These are phyloP conservation scores for Heterodera schachtii DNA, from an alignment of 1,140 invertebrate genomes.

Conservation along the genomic window DNA sequence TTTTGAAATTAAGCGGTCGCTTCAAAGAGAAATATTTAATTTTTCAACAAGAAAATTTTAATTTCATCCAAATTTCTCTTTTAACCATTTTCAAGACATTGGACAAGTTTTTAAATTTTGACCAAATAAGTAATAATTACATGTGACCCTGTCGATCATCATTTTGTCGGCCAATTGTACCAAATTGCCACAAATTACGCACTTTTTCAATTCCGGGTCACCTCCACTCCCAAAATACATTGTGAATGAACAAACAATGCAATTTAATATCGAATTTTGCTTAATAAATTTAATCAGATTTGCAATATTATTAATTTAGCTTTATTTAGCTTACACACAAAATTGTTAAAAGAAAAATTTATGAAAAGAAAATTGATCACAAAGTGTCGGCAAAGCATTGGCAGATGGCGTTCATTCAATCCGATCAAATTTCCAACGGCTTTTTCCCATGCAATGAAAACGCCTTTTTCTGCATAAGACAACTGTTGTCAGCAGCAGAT, in stretches of 20 bases:
- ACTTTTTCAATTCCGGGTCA: constrained; percentile 27
- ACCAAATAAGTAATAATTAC: background rate
- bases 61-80: no score
- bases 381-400: background rate
- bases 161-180: constrained; percentile 29
- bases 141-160: constrained; percentile 27
- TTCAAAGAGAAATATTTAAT: no score
- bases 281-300: no score
- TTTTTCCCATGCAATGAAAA: background rate
- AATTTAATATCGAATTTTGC: background rate
- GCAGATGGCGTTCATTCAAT: background rate
- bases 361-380: background rate
- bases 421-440: background rate
- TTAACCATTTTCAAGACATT: no score
- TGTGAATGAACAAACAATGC: background rate
- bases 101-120: no score
- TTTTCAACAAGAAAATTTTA: background rate
- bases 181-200: constrained; percentile 15
- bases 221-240: constrained; percentile 28
- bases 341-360: background rate
- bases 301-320: no score
- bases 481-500: background rate
- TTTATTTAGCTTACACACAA: no score
- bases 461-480: background rate
- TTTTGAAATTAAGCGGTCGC: no score